Conservation (phyloP, 2,113 vertebrate species). For the Larimichthys crocea region DNA sequence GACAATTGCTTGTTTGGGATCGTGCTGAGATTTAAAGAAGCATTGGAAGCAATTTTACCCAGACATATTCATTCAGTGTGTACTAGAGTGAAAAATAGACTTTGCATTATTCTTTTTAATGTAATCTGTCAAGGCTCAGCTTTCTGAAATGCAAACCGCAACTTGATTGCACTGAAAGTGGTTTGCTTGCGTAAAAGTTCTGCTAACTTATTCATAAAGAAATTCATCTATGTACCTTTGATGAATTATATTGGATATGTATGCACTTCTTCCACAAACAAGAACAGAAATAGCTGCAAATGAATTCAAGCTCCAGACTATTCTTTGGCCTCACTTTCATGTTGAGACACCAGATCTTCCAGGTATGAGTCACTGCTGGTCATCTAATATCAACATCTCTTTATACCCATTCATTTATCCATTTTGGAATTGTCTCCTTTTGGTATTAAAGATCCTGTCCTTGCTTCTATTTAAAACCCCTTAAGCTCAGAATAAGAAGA, state of each 20-base stretch:
- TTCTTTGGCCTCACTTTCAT: not conserved
- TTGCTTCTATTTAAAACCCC: not conserved
- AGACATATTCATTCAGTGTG: not conserved
- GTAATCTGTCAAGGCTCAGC: not conserved
- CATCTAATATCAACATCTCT: not conserved
- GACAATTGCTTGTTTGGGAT: slow-evolving; percentile 4
- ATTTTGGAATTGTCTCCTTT: not conserved
- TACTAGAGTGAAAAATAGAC: not conserved
- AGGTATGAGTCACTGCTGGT: slow-evolving; percentile 9
- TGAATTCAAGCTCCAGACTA: not conserved
- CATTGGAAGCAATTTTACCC: not conserved
- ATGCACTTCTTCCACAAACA: not conserved
- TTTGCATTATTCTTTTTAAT: not conserved
- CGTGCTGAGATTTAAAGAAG: not conserved
- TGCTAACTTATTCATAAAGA: not conserved
- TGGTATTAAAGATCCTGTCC: not conserved
- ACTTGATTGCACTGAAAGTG: not conserved
- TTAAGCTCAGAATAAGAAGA: not conserved
- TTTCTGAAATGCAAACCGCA: not conserved
- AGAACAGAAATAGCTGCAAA: not conserved
- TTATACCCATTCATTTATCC: not conserved
- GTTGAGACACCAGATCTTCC: not conserved
- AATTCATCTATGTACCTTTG: not conserved
- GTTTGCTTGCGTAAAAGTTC: not conserved
- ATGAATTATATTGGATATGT: not conserved